Conservation (phyloP, 1,140 invertebrate species). For the Orchesella cincta region DNA sequence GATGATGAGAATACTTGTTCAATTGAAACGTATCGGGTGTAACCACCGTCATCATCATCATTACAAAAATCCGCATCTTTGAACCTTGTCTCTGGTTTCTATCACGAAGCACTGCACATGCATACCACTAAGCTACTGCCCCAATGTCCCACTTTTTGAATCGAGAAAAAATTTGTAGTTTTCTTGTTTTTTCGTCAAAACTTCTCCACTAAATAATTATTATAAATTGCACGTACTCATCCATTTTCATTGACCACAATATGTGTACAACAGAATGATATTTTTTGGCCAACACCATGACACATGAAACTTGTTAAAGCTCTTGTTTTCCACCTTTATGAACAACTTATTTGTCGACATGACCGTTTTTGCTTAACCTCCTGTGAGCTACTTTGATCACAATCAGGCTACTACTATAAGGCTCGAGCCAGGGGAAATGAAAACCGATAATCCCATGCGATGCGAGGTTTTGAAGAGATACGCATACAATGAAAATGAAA, state of each 20-base stretch:
- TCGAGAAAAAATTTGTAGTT: neutral
- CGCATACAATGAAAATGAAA: slow-evolving; percentile 26
- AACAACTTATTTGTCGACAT: too few species aligned
- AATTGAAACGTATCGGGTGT: neutral
- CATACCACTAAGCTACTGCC: slow-evolving; percentile 5
- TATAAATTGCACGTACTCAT: slow-evolving; percentile 21
- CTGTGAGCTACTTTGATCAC: neutral
- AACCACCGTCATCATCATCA: neutral
- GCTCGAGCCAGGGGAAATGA: neutral
- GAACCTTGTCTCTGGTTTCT: neutral
- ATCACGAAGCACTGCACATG: neutral
- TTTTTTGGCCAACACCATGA: neutral
- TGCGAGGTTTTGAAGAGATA: too few species aligned
- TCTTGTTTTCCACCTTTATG: too few species aligned
- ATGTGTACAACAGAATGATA: neutral
- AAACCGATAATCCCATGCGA: too few species aligned
- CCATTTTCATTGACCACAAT: slow-evolving; percentile 4
- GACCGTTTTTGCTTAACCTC: too few species aligned
- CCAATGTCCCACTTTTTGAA: slow-evolving; percentile 13
- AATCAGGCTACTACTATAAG: neutral
- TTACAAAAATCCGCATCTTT: slow-evolving; percentile 1
- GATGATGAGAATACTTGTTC: too few species aligned
- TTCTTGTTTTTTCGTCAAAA: slow-evolving; percentile 24
- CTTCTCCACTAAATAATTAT: too few species aligned
- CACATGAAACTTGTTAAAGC: neutral